These are phyloP conservation scores for Adela reaumurella DNA, from an alignment of 2,888 invertebrate species.

Conservation along the genomic window DNA sequence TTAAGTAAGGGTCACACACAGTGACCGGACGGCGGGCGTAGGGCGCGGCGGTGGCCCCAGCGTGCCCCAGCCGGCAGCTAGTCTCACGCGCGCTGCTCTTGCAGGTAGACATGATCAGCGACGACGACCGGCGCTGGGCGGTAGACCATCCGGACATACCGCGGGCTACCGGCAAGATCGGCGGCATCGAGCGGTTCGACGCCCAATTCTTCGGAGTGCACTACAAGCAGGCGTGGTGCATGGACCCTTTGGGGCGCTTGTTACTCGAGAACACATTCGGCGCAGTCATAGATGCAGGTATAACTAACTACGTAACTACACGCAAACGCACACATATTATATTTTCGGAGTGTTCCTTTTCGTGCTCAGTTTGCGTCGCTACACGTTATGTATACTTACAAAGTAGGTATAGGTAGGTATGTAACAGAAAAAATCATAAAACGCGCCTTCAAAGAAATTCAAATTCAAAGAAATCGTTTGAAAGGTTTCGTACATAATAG, in stretches of 20 bases:
- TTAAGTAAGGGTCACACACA: background rate
- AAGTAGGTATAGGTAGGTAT: no score
- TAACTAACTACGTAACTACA: no score
- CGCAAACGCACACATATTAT: no score
- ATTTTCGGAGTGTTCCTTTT: no score
- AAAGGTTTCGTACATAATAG: no score
- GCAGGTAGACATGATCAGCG: slow-evolving; percentile 71
- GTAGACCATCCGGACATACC: slow-evolving; percentile 62
- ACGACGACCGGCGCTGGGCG: slow-evolving; percentile 64
- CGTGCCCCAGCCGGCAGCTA: background rate
- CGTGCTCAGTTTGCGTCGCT: no score
- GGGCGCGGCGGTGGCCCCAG: background rate
- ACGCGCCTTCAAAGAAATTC: no score
- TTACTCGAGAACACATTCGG: slow-evolving; percentile 66
- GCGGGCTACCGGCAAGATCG: slow-evolving; percentile 58
- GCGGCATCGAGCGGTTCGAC: slow-evolving; percentile 60
- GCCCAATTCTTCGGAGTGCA: slow-evolving; percentile 65
- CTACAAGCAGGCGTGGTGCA: slow-evolving; percentile 59
- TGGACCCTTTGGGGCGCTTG: slow-evolving; percentile 66
- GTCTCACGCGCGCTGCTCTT: background rate
- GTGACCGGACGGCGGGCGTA: background rate
- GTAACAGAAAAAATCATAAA: no score
- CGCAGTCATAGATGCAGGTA: slow-evolving; percentile 64
- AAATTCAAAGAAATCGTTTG: no score
- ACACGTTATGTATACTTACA: no score